These are phyloP conservation scores for Frankliniella intonsa DNA, from an alignment of 2,888 invertebrate genomes.

Conservation along the genomic window DNA sequence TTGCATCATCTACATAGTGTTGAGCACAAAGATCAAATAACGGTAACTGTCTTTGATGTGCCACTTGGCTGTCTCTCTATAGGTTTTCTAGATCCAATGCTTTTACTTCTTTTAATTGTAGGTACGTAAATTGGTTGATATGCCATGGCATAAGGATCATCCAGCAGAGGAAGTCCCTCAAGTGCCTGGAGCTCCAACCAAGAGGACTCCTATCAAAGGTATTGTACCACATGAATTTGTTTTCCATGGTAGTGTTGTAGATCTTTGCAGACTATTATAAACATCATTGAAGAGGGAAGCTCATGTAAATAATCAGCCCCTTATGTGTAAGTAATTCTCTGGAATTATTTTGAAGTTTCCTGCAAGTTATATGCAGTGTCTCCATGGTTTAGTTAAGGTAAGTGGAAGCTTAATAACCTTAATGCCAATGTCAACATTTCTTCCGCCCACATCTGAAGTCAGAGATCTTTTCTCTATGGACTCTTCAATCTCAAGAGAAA, in stretches of 20 bases:
- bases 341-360: neutral
- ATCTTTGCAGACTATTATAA: conserved; percentile 27
- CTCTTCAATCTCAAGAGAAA: too few species aligned
- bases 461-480: too few species aligned
- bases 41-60: conserved; percentile 39
- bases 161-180: conserved; percentile 60
- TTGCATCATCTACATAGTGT: conserved; percentile 75
- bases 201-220: conserved; percentile 79
- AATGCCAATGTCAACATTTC: too few species aligned
- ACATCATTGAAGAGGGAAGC: neutral
- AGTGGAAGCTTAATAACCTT: too few species aligned
- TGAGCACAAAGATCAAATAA: conserved; percentile 62
- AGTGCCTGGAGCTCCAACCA: conserved; percentile 65
- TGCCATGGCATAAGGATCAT: conserved; percentile 67
- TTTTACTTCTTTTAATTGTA: conserved; percentile 42
- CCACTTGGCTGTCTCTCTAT: conserved; percentile 29
- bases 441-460: too few species aligned
- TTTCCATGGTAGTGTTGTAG: conserved; percentile 31
- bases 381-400: too few species aligned
- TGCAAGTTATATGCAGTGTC: too few species aligned
- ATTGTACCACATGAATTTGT: conserved; percentile 37
- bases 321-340: neutral
- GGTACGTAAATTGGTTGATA: conserved; percentile 60
- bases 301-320: neutral
- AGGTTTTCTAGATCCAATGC: conserved; percentile 28